Percentiles rank a stretch among this genome's conserved stretches.
These are phyloP conservation scores for Drosophila biarmipes DNA, from an alignment of 1,140 invertebrate species.

Conservation along the genomic window DNA sequence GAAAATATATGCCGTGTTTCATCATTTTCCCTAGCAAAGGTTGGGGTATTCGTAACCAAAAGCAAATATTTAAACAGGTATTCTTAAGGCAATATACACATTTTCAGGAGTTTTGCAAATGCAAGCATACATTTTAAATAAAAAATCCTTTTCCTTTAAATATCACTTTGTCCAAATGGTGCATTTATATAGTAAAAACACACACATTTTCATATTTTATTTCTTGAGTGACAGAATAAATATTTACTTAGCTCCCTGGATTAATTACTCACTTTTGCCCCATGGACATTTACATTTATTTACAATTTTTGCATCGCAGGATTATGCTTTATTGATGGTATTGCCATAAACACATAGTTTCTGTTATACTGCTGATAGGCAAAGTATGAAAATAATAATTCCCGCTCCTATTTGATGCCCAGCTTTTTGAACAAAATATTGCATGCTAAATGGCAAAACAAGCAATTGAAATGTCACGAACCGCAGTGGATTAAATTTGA, in stretches of 20 bases:
- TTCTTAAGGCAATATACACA: too few relatives aligned
- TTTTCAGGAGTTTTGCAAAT: too few relatives aligned
- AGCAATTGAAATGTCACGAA: conserved; percentile 16
- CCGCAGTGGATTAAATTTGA: conserved; percentile 5
- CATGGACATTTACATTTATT: too few relatives aligned
- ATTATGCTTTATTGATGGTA: not conserved
- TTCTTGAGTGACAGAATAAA: conserved; percentile 5
- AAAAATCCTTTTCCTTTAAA: too few relatives aligned
- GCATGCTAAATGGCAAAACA: conserved; percentile 16
- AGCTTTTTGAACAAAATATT: conserved; percentile 5
- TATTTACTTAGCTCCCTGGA: conserved; percentile 1
- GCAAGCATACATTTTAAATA: too few relatives aligned
- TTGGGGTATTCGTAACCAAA: not conserved
- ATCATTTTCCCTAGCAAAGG: not conserved
- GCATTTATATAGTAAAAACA: too few relatives aligned
- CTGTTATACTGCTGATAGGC: not conserved
- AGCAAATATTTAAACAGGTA: too few relatives aligned
- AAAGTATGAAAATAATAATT: not conserved
- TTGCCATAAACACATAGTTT: not conserved
- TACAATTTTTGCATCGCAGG: too few relatives aligned
- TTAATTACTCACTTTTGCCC: not conserved
- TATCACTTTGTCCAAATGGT: too few relatives aligned
- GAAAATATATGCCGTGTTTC: not conserved
- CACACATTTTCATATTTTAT: too few relatives aligned
- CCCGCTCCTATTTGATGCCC: not conserved